Base-by-base conservation (phyloP, 2,888 invertebrate genomes). In the Euphydryas editha region DNA sequence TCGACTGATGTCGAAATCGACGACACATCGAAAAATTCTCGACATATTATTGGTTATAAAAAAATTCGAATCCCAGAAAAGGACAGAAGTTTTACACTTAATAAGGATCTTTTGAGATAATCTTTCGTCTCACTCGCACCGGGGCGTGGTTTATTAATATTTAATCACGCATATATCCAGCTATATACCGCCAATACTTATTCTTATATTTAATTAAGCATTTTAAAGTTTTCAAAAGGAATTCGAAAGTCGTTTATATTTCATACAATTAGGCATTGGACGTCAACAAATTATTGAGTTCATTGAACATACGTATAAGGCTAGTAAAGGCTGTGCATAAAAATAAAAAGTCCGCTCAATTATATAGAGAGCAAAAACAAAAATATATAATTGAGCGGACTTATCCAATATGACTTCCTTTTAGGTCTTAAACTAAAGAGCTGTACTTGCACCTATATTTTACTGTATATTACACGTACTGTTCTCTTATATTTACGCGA, bases 131-230 rank as follows among this genome's bases (percentile, higher is more conserved):
- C 39, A 47, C 11, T 62, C 62, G 36, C 21, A 47, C 55, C 1
- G n/a, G 47, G 62, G 57, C 62, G 57, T 49, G 62, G 62, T 18
- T 49, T 46, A 21, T 20, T 0, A 24, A 51, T 21, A 51, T 51
- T 51, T 24, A 15, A 24, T 51, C 24, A 24, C 24, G 47, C 47
- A 20, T 51, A 24, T 21, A 15, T 51, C 24, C 49, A 51, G 21
- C 13, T 51, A 51, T 24, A 21, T 51, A 51, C 49, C 13, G 20
- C 15, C 15, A 51, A 15, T 21, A 11, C 21, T 51, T 15, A 51
- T 15, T 51, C 15, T 21, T 10, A 11, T 47, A 47, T 18, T 47
- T 47, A 49, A 49, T 49, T 51, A 51, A 51, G 21, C 21, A 15
- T 51, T 24, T n/a, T 24, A 51, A 51, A 24, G 24, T 11, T 47